These are phyloP conservation scores for Thera obeliscata DNA, from an alignment of 2,888 invertebrate genomes.

Conservation along the genomic window DNA sequence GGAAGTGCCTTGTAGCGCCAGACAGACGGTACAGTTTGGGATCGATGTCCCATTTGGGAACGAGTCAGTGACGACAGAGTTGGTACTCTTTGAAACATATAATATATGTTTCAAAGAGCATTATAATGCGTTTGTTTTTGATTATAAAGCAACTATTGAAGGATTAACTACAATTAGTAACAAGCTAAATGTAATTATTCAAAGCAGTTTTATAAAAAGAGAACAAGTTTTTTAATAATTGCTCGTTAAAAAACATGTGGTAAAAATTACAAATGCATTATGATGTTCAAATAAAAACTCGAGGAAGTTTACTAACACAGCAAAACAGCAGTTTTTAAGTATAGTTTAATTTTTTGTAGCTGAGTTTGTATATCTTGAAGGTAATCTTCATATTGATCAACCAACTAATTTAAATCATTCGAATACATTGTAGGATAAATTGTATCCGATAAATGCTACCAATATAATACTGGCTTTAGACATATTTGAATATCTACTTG, in stretches of 20 bases:
- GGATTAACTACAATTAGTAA: background rate
- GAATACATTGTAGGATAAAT: conserved; percentile 28
- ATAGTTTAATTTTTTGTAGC: background rate
- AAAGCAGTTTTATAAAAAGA: too few relatives aligned
- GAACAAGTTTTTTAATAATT: too few relatives aligned
- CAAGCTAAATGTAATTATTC: background rate
- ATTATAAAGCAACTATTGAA: conserved; percentile 2
- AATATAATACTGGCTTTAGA: conserved; percentile 79
- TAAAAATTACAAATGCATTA: too few relatives aligned
- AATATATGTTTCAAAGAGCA: too few relatives aligned
- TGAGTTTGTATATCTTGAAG: background rate
- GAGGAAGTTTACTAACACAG: too few relatives aligned
- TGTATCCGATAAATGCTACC: conserved; percentile 63
- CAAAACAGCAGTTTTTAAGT: too few relatives aligned
- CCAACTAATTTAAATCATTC: conserved; percentile 25
- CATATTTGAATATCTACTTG: conserved; percentile 83
- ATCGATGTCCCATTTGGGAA: conserved; percentile 72
- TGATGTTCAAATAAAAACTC: too few relatives aligned
- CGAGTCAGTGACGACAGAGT: conserved; percentile 58
- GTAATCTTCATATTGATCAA: conserved; percentile 14
- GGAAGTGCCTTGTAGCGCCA: conserved; percentile 60
- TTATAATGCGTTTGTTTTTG: conserved; percentile 8
- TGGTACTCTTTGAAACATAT: conserved; percentile 43
- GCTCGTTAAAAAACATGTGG: too few relatives aligned
- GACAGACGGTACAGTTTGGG: conserved; percentile 61